Evolutionary conservation across 1,140 invertebrate species (phyloP), one percentile per base, ranked within the genome.

Genomic region (Ladona fulva): DNA sequence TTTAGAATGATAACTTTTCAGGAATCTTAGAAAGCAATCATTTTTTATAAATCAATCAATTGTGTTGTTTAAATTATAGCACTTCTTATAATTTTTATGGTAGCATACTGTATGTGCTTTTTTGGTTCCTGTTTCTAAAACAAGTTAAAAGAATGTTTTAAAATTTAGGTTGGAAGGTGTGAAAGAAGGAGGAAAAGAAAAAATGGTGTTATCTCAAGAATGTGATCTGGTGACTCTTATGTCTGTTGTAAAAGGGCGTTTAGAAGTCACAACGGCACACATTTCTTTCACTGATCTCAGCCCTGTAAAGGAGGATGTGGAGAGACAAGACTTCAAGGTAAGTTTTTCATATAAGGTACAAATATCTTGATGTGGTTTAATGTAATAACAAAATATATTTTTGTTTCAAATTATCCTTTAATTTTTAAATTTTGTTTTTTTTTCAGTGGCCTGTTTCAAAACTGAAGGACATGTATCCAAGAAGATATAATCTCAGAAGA

Each of bases 211-310:
- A 37, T 87, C 88, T 10, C 89, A 90, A 81, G 88, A 91, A 42
- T 91, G 90, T 82, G 89, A 91, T 80, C 83, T 91, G 5, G 88
- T 92, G 10, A 91, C 89, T 0, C 82, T 91, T 42, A 90, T 90
- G 85, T 87, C 88, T 42, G 87, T 89, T 42, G 85, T 91, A 19
- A 90, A 90, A 83, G 90, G 90, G 25, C 85, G 88, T 59, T 85
- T 91, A 24, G 90, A 91, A 82, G 85, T 92, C 74, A 91, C 90
- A n/a, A 89, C 88, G 8, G 89, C 85, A 44, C 85, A 88, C 80
- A 85, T 91, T 42, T 90, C 89, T 78, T 91, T 91, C 81, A 87
- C 89, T 81, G 90, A 91, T 82, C 81, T 87, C 44, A 89, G 87
- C 81, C 86, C 86, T 11, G 85, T 87, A 7, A 87, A 86, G 59